Base-by-base conservation (phyloP, 2,113 vertebrate species). In the Myanophis thanlyinensis region DNA sequence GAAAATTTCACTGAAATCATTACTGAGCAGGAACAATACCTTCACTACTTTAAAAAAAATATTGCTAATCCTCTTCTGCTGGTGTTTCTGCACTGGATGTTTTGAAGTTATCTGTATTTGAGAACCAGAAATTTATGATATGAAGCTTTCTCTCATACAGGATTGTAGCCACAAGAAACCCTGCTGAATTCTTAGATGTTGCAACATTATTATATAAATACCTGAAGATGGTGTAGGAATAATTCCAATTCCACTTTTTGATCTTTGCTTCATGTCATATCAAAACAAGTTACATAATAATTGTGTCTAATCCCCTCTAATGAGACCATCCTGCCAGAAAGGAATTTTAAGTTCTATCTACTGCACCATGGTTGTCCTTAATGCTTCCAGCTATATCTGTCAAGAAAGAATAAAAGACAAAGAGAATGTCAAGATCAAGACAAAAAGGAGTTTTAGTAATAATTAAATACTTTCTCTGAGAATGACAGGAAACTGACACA, bases 331-430 rank as follows among this genome's bases (percentile, higher is more conserved):
- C 52, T 25, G 13, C 89, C 95, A 51, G 20, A 56, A 86, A 86
- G 80, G 15, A 85, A 53, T 23, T 91, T 67, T 92, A 67, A 89
- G 91, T 94, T 27, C 87, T 91, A 15, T 93, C 90, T 93, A 85
- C 92, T 51, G 90, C 18, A 80, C 5, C 35, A 40, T 92, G 18
- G 30, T 30, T 87, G 84, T 48, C 92, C 91, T 40, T 89, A 93
- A 87, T 93, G 95, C 62, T 95, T 90, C 80, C 46, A 59, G 56
- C 89, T 93, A 44, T 22, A 23, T 51, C 91, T 95, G 73, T 56
- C 73, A 53, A 93, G 90, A 88, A 46, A 94, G 44, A 93, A 0
- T 67, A 54, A 91, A 12, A 40, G 25, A 94, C 46, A n/a, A 22
- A 91, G 44, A 8, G 47, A 87, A 2, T 73, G 3, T 20, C 46